Evolutionary conservation across 1,140 invertebrate species (phyloP), one percentile per base, ranked within the genome.

Genomic region (Saccostrea echinata): DNA sequence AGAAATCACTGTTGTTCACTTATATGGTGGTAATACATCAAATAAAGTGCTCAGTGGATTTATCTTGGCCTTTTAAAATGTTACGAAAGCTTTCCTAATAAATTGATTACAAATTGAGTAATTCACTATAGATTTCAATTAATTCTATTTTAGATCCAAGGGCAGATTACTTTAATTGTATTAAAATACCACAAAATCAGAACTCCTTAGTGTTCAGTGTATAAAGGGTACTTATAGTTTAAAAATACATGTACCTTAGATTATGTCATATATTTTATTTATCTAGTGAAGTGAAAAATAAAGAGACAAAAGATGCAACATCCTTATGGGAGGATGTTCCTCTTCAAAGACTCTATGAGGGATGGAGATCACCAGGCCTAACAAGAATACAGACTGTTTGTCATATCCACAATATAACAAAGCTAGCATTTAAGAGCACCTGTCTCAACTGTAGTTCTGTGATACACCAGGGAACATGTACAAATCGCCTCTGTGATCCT

Each of bases 321-420:
- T 68, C 64, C 27, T 24, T 27, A n/a, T 76, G 68, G 68, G 68
- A 76, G 30, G 33, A 33, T 76, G 68, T 33, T 16, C 27, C 27
- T 76, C 27, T 33, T 16, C 68, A 76, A 1, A 11, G 16, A 30
- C 68, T 76, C 8, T 76, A 27, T 13, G 30, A 76, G 27, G 16
- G 24, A 4, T 30, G 27, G 68, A 76, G 68, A 76, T 33, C 27
- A 27, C 27, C 68, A 30, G 9, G 13, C 27, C 27, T 76, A 16
- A 30, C 27, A 30, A 27, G 13, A 11, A 12, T 76, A 30, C 68
- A 76, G 30, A 16, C 27, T 76, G 68, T 76, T 30, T 30, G 27
- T 76, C 68, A 76, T 76, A 76, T 76, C 68, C 68, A 76, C 30
- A 76, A 27, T 24, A 76, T 76, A 13, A 76, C 68, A 24, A 30